Base-by-base conservation (phyloP, 2,113 vertebrate genomes). In the Trematomus loennbergii region DNA sequence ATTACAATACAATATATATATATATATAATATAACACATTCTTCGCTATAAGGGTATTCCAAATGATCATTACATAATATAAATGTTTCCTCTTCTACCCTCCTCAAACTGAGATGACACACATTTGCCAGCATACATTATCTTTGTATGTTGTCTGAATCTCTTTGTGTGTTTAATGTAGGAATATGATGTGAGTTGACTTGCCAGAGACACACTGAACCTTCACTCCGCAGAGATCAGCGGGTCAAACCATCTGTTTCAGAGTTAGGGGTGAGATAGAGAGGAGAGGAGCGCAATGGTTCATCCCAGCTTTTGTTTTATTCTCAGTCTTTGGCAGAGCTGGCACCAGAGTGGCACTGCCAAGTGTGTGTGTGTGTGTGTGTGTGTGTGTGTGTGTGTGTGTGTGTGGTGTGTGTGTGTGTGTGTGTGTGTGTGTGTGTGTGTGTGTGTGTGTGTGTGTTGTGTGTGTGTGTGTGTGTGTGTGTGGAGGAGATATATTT, bases 241-340 rank as follows among this genome's bases (percentile, higher is more conserved):
- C 25, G 72, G 92, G 90, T 86, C 62, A 81, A 89, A 93, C 92
- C 92, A 93, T 93, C 76, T 87, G 84, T 72, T 76, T 75, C 61
- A 66, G 85, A 75, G 82, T 43, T 11, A 53, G 76, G 82, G 86
- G 89, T 80, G 83, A 75, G 55, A 70, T 5, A 0, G 55, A 46
- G 62, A 79, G 72, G 75, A 75, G 72, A 57, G 79, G 40, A 13
- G 81, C n/a, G 46, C 36, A 11, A 88, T 92, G 91, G 90, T 92
- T 92, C 72, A n/a, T 68, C 88, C 90, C 86, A 11, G 85, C 92
- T 91, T 93, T 93, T 92, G 90, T 92, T 90, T 92, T 88, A 91
- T 86, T 87, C 87, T 88, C 72, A 50, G 78, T 72, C 83, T 84
- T 89, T 93, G 92, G 89, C 89, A 89, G 87, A 69, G 0, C 73